Evolutionary conservation across 2,113 vertebrate species (phyloP).

Genomic region (Ailuropoda melanoleuca): DNA sequence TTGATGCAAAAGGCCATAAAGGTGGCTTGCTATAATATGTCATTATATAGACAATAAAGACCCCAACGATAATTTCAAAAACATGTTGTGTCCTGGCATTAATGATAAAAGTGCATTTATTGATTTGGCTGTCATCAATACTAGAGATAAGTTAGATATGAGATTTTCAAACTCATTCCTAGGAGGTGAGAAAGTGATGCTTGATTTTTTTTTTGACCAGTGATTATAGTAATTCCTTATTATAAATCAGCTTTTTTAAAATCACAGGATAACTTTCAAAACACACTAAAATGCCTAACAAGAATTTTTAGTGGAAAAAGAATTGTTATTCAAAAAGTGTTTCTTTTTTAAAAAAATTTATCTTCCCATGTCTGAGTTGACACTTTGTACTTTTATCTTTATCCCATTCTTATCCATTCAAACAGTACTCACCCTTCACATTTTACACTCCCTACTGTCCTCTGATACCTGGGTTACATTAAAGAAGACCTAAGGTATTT

Average conservation of each 20-base stretch:
- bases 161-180: neutral
- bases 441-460: neutral
- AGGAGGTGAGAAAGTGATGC: neutral
- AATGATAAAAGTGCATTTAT: slow-evolving; percentile 38
- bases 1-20: slow-evolving; percentile 44
- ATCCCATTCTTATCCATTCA: neutral
- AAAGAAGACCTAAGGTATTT: neutral
- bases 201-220: neutral
- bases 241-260: neutral
- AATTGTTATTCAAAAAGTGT: neutral
- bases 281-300: neutral
- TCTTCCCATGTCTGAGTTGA: neutral
- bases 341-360: neutral
- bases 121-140: slow-evolving; percentile 24
- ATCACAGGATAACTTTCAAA: neutral
- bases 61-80: slow-evolving; percentile 16
- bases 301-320: neutral
- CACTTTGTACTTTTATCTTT: neutral
- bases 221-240: neutral
- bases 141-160: neutral
- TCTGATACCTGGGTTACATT: neutral
- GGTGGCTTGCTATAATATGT: slow-evolving; percentile 20
- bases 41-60: slow-evolving; percentile 38
- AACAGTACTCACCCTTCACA: neutral
- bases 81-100: neutral